Percentiles rank a stretch among this genome's conserved stretches.
phyloP scores from a whole-genome alignment of 2,797 vertebrate species.

The Pseudotriccus pelzelni region DNA sequence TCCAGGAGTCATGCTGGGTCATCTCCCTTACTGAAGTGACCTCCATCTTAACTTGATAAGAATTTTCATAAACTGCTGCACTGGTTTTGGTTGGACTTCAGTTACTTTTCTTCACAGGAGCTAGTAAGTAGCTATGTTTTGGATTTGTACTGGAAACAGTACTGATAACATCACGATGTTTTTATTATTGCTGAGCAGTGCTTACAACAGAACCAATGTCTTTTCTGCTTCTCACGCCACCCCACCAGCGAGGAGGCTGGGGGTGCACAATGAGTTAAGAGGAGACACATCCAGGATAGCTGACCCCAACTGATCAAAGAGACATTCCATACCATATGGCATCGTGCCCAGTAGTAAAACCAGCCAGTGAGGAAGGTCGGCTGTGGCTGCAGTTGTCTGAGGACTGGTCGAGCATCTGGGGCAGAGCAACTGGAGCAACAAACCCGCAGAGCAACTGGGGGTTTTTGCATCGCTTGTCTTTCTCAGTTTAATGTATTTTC shows the following conservation, averaged over 20 bases:
- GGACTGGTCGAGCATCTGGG: background rate
- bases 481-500: background rate
- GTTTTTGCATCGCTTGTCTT: accelerated
- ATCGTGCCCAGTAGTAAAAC: background rate
- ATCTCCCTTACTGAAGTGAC: background rate
- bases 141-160: background rate
- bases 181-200: background rate
- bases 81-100: background rate
- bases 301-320: background rate
- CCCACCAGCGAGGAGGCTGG: background rate
- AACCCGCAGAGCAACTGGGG: accelerated
- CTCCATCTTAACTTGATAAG: background rate
- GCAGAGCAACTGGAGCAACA: accelerated
- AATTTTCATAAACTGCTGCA: background rate
- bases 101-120: background rate
- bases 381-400: accelerated
- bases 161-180: background rate
- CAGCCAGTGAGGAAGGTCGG: background rate
- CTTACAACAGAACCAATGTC: background rate
- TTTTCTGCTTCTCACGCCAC: background rate
- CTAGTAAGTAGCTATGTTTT: background rate
- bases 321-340: background rate
- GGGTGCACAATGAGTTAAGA: background rate
- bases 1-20: background rate
- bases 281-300: background rate